phyloP scores from a whole-genome alignment of 2,888 invertebrate genomes.

The Harpalus rufipes region DNA sequence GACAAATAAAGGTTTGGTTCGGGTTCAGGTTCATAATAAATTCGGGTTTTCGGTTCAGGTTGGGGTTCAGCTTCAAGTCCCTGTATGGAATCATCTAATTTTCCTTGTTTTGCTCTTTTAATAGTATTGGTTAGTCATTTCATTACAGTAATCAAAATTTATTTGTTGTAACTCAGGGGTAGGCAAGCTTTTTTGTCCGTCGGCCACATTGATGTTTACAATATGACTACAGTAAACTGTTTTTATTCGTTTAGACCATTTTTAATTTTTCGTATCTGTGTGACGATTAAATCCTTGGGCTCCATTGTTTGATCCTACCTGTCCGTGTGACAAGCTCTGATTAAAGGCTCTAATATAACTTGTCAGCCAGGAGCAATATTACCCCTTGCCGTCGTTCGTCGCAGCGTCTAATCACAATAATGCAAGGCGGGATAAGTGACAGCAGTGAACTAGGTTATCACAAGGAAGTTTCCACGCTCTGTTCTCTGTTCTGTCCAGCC shows the following conservation, averaged over 20 bases:
- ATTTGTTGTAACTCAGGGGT: no score
- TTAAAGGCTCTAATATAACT: constrained; percentile 61
- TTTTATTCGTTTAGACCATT: not conserved
- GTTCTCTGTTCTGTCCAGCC: not conserved
- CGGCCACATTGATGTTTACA: no score
- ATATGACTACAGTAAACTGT: no score
- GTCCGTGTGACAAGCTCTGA: constrained; percentile 50
- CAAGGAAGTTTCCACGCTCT: not conserved
- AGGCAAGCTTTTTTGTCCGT: no score
- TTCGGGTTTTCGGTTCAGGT: no score
- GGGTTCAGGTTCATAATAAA: no score
- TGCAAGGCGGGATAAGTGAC: constrained; percentile 52
- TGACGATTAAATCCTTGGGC: constrained; percentile 41
- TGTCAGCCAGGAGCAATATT: constrained; percentile 48
- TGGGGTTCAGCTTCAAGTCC: no score
- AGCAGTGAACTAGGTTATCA: constrained; percentile 47
- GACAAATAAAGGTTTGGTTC: no score
- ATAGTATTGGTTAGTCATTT: no score
- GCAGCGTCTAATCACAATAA: constrained; percentile 64
- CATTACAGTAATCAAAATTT: no score
- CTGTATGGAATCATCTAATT: no score
- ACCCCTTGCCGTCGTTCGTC: constrained; percentile 7
- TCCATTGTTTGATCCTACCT: constrained; percentile 56
- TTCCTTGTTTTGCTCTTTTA: no score
- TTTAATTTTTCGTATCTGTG: constrained; percentile 7